These are phyloP conservation scores for Nephrotoma guestfalica DNA, from an alignment of 2,888 invertebrate species.

Conservation along the genomic window DNA sequence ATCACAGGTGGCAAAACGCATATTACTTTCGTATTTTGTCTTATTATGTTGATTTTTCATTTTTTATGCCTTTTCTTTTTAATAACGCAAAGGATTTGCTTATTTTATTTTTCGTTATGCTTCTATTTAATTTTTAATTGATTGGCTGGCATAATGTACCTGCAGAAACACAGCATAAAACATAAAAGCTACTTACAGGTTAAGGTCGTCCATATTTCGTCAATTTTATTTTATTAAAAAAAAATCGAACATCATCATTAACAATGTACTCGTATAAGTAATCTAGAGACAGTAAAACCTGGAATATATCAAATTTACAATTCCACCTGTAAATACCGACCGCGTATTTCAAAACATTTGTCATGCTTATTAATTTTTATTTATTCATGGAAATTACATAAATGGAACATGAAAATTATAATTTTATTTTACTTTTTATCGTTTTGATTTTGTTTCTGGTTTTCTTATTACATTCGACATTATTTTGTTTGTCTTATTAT, in stretches of 20 bases:
- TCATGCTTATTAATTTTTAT: background rate
- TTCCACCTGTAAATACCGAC: background rate
- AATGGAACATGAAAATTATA: background rate
- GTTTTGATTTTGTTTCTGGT: background rate
- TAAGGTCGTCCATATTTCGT: background rate
- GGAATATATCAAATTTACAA: background rate
- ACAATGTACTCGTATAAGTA: background rate
- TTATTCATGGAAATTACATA: background rate
- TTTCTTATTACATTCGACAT: background rate
- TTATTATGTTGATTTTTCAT: background rate
- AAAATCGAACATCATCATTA: background rate
- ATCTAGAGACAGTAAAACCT: too few relatives aligned
- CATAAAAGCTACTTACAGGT: too few relatives aligned
- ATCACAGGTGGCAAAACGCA: conserved; percentile 2
- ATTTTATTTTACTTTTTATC: background rate
- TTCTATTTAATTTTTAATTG: background rate
- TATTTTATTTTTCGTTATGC: background rate
- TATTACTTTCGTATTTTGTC: background rate
- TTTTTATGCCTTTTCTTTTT: too few relatives aligned
- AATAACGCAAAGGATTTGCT: background rate
- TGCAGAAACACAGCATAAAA: background rate
- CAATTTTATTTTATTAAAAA: background rate
- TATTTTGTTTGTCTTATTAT: background rate
- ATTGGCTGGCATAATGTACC: background rate
- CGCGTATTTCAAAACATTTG: background rate